Evolutionary conservation across 2,113 vertebrate species (phyloP).

Genomic region (Lasiurus borealis): DNA sequence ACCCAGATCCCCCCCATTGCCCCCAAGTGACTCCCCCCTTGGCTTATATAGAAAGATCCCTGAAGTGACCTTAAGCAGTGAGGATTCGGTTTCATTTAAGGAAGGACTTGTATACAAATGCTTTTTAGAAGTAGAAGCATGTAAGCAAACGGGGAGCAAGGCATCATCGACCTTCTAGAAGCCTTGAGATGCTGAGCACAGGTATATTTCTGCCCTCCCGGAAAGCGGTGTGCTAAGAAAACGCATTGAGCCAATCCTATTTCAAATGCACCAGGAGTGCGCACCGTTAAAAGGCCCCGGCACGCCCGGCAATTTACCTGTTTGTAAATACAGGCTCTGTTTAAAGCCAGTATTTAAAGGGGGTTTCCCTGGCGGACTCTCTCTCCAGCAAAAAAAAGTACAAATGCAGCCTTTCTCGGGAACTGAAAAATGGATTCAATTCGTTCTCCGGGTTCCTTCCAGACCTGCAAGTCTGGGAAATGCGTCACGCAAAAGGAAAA

Average conservation of each 20-base stretch:
- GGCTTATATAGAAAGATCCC: not conserved
- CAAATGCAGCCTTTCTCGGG: conserved; percentile 39
- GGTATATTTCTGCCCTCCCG: conserved; percentile 53
- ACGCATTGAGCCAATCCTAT: not conserved
- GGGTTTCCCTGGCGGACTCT: not conserved
- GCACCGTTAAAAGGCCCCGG: not conserved
- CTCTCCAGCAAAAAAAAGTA: not conserved
- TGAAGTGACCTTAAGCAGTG: not conserved
- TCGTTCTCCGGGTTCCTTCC: conserved; percentile 17
- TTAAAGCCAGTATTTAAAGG: conserved; percentile 38
- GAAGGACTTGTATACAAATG: not conserved
- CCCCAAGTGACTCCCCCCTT: not conserved
- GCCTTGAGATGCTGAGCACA: not conserved
- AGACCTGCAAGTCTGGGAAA: not conserved
- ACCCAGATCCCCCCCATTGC: not conserved
- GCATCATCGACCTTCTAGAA: not conserved
- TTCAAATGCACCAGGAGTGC: conserved; percentile 22
- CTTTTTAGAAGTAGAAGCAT: not conserved
- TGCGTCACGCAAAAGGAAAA: not conserved
- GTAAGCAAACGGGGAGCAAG: not conserved
- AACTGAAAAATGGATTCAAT: not conserved
- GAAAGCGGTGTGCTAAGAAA: conserved; percentile 58
- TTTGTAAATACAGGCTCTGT: conserved; percentile 66
- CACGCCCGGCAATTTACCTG: conserved; percentile 42
- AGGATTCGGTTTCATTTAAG: not conserved